Base-by-base conservation (phyloP, 2,888 invertebrate genomes). In the Zele albiditarsus region DNA sequence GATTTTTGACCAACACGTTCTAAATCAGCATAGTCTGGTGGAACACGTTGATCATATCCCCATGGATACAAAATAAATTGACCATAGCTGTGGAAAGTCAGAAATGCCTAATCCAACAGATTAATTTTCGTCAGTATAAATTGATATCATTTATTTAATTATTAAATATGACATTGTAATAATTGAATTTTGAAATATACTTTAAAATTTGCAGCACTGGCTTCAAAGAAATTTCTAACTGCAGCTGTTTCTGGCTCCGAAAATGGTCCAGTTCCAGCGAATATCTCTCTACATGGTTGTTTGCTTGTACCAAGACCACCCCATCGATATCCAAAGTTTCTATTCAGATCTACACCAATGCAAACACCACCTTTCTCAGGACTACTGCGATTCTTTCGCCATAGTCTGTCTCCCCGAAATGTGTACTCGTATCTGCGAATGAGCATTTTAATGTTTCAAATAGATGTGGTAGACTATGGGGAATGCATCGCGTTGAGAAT, bases 291-390 rank as follows among this genome's bases (percentile, higher is more conserved):
- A 82, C 97, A 97, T 0, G 96, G 95, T 85, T 95, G 93, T 60
- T 92, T 93, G 20, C 96, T 96, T 0, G 96, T 94, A 0, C 97
- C 97, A 83, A 93, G 92, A 71, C 95, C 95, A 58, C 95, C 96
- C 96, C 96, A 98, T 70, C 95, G 93, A 83, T 94, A 95, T 75
- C 95, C 95, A 86, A 95, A 97, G 89, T 97, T 97, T 78, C 97
- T 92, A 86, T 96, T 96, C 1, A 96, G 92, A 88, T 97, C 96
- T 0, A 94, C 94, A 0, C 96, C 96, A 0, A 92, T 90, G 82
- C 96, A 96, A 57, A 90, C 89, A 20, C 93, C 92, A 60, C 93
- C 93, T 74, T 86, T 86, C 20, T 84, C 85, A 0, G 89, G 91
- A 85, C 88, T 90, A 82, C 86, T 91, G 68, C 95, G 91, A 84